Evolutionary conservation across 2,888 invertebrate species (phyloP).

Genomic region (Lithophane ornitopus): DNA sequence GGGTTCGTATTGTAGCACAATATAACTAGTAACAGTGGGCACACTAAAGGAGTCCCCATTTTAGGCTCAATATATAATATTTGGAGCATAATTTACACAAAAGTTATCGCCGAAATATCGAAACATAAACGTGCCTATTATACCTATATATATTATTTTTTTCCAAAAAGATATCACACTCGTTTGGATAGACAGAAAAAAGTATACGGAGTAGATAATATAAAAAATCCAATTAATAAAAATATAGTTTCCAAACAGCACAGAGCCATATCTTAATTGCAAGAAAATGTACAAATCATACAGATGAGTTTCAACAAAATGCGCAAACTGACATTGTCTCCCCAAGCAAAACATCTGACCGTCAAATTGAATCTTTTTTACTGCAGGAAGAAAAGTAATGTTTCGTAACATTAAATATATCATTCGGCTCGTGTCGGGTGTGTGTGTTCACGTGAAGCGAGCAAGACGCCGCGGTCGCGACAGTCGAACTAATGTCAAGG

Average conservation of each 20-base stretch:
- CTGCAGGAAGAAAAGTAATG: constrained; percentile 65
- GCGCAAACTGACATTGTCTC: constrained; percentile 19
- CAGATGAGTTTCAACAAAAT: constrained; percentile 2
- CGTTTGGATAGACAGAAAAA: background rate
- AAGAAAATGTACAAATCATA: constrained; percentile 9
- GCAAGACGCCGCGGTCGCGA: constrained; percentile 79
- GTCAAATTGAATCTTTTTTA: constrained; percentile 62
- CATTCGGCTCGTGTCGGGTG: constrained; percentile 67
- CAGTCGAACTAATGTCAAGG: constrained; percentile 90
- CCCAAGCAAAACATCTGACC: constrained; percentile 43
- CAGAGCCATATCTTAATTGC: background rate
- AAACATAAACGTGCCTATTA: background rate
- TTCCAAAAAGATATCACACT: background rate
- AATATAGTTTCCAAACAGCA: background rate
- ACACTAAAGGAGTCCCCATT: background rate
- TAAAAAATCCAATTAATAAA: background rate
- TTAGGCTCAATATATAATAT: background rate
- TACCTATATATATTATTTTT: background rate
- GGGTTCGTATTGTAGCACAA: background rate
- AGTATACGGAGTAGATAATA: background rate
- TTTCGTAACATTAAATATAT: constrained; percentile 68
- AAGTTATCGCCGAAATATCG: background rate
- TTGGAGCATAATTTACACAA: background rate
- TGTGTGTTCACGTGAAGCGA: constrained; percentile 70
- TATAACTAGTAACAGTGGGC: background rate